Evolutionary conservation across 2,888 invertebrate genomes (phyloP), one percentile per base, ranked within the genome.

Genomic region (Oxystoma pomonae): DNA sequence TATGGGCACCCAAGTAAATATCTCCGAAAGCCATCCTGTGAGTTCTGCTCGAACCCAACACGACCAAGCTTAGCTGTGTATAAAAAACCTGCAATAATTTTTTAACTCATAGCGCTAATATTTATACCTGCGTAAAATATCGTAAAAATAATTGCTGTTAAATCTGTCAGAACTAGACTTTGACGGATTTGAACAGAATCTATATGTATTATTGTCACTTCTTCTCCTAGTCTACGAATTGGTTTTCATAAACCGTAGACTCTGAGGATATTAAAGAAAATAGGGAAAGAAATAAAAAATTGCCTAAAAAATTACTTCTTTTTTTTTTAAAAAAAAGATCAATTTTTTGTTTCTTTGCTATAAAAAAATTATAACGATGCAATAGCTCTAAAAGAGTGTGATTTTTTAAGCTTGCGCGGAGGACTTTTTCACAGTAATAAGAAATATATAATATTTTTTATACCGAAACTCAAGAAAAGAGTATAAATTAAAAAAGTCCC

Each of bases 381-480:
- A 35, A 35, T 35, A 35, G 35, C 35, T 35, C 35, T 35, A 35
- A 35, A 35, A 35, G 35, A 35, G 35, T 35, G 35, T 35, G 35
- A 35, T 35, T 35, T 65, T 53, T 22, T 18, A 35, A 57, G 67
- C 67, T 67, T 67, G 67, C 67, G 67, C 67, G 67, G 65, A 65
- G 35, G 65, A 65, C 67, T 67, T 67, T 59, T 20, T 21, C 17
- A 55, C 35, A 35, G 12, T 35, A 35, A 7, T 35, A 7, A 35
- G 3, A 35, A 12, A 35, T 7, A 35, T 7, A 35, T 12, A 35
- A n/a, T n/a, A n/a, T n/a, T n/a, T n/a, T n/a, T n/a, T n/a, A n/a
- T n/a, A n/a, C n/a, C n/a, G n/a, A n/a, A 35, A 35, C 35, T 35
- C 35, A 35, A 35, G n/a, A 35, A 35, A 35, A 35, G 35, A 35